Base-by-base conservation (phyloP, 2,797 vertebrate genomes). In the Epinephelus awoara region DNA sequence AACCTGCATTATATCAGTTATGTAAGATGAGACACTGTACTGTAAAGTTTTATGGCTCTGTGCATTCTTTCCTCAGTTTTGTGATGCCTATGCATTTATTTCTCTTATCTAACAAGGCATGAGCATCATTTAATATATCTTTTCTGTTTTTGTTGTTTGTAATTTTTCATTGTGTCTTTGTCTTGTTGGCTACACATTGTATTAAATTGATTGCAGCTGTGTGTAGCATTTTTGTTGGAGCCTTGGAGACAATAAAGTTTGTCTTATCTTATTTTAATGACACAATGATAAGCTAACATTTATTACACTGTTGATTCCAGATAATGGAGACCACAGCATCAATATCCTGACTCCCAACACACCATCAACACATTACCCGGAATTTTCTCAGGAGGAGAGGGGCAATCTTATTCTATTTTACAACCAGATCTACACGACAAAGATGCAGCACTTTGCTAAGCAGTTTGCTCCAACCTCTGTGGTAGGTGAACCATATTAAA, bases 401-500 rank as follows among this genome's bases (percentile, higher is more conserved):
- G 96, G 95, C 1, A 95, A 96, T 80, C 94, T 97, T 17, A 96
- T 97, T 73, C 87, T 94, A 40, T 98, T 97, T 90, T 97, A 97
- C 79, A 97, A 97, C 85, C 93, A 87, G 3, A 78, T 96, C 93
- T 98, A 97, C 66, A 86, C 87, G 0, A 93, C 92, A 75, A 91
- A 92, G 57, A 96, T 97, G 29, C 84, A 94, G 51, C 63, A 91
- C 18, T 97, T 97, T 67, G 96, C 95, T 66, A 67, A 94, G 40
- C 96, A 95, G 75, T 97, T 96, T 47, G 94, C 93, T 0, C 86
- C 34, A 0, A 58, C 54, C n/a, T n/a, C 51, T 57, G 80, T 27
- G 27, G 91, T 93, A 58, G 85, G 79, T 51, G 12, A 75, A 50
- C 1, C n/a, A 1, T 25, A 42, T 38, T 0, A 18, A 18, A 10